A percentile compares a stretch with the other conserved stretches of the same genome.
These are phyloP conservation scores for Pangasius sanitwongsei DNA, from an alignment of 2,797 vertebrate species.

Conservation along the genomic window DNA sequence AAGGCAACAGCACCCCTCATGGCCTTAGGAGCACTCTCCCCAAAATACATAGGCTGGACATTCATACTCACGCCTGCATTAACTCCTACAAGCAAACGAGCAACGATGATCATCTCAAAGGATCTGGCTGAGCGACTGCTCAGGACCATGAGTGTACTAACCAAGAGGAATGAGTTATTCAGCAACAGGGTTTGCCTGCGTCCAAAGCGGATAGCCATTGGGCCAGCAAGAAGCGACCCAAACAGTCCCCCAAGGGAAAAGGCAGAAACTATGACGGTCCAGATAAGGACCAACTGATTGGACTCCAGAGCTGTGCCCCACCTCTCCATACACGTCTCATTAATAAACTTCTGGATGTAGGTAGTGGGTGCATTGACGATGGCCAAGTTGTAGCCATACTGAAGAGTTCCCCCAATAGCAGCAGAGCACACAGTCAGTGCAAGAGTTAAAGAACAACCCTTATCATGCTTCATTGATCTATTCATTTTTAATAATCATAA, in stretches of 20 bases:
- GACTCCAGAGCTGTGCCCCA: constrained; percentile 69
- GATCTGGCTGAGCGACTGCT: constrained; percentile 74
- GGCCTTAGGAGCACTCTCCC: constrained; percentile 85
- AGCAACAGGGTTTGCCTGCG: constrained; percentile 85
- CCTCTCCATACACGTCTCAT: constrained; percentile 79
- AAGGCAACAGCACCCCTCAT: constrained; percentile 83
- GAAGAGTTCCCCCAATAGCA: constrained; percentile 92
- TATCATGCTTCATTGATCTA: constrained; percentile 16
- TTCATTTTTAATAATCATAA: constrained; percentile 13
- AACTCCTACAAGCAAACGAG: constrained; percentile 82
- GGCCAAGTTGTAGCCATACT: constrained; percentile 91
- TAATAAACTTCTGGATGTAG: constrained; percentile 86
- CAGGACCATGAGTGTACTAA: constrained; percentile 72
- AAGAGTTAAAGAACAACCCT: constrained; percentile 65
- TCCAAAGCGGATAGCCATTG: constrained; percentile 81
- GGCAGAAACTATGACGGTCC: constrained; percentile 83
- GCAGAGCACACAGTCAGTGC: constrained; percentile 81
- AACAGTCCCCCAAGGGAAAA: constrained; percentile 83
- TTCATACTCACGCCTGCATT: constrained; percentile 89
- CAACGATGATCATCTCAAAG: constrained; percentile 86
- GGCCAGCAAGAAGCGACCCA: constrained; percentile 83
- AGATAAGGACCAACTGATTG: constrained; percentile 74
- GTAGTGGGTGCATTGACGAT: constrained; percentile 86
- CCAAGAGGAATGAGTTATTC: constrained; percentile 83
- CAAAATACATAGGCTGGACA: constrained; percentile 91